These are phyloP conservation scores for Trichechus manatus DNA, from an alignment of 2,113 vertebrate genomes.

Conservation along the genomic window DNA sequence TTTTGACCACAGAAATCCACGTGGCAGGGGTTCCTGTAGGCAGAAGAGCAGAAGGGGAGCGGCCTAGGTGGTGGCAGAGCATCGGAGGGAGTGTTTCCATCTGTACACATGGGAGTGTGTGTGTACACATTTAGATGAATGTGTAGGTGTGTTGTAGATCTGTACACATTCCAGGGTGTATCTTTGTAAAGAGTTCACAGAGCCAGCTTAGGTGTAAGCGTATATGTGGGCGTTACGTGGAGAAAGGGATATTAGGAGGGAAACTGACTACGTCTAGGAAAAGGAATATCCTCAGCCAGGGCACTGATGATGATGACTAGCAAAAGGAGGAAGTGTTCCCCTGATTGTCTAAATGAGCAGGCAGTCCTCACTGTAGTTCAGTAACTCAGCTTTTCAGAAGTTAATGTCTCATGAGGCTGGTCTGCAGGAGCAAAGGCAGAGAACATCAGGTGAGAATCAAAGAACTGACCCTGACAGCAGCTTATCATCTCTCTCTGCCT, in stretches of 20 bases:
- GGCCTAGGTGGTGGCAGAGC: neutral
- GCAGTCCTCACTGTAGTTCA: neutral
- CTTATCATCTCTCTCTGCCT: neutral
- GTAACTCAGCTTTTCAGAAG: neutral
- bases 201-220: neutral
- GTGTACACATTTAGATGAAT: neutral
- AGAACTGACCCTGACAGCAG: neutral
- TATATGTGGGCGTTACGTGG: neutral
- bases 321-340: neutral
- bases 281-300: neutral
- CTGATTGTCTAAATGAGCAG: neutral
- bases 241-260: neutral
- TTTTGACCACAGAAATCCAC: neutral
- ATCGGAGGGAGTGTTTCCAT: neutral
- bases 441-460: neutral
- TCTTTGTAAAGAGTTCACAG: neutral
- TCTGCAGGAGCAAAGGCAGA: neutral
- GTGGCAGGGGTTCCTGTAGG: neutral
- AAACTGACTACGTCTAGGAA: neutral
- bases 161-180: neutral
- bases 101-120: fast-evolving
- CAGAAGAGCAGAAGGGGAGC: neutral
- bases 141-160: neutral
- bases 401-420: neutral
- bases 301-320: neutral